These are phyloP conservation scores for Tipula helvola DNA, from an alignment of 2,888 invertebrate species.

Conservation along the genomic window DNA sequence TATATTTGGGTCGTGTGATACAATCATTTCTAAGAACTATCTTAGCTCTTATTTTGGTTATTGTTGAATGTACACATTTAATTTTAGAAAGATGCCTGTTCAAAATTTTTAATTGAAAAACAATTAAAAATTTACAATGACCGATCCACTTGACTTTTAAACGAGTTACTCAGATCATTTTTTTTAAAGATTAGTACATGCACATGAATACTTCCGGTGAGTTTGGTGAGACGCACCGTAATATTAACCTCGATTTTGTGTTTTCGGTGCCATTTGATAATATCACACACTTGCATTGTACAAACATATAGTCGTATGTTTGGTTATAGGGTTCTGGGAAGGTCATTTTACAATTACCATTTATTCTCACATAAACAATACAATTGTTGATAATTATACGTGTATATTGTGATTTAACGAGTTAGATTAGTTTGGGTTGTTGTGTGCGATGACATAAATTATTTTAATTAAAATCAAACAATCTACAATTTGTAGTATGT, in stretches of 20 bases:
- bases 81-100: neutral
- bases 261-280: neutral
- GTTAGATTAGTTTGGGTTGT: neutral
- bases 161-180: neutral
- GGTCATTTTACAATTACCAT: neutral
- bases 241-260: neutral
- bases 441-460: neutral
- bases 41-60: neutral
- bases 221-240: neutral
- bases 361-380: neutral
- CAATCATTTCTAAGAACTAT: neutral
- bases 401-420: neutral
- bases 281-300: neutral
- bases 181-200: neutral
- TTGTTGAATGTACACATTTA: neutral
- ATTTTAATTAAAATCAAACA: neutral
- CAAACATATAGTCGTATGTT: neutral
- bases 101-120: neutral
- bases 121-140: neutral
- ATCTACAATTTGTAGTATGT: neutral
- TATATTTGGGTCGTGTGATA: neutral
- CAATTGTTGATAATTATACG: neutral
- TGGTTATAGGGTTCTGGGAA: neutral
- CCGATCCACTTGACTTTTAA: neutral
- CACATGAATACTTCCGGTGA: neutral